phyloP scores from a whole-genome alignment of 2,113 vertebrate species.

The Rhizomys pruinosus region DNA sequence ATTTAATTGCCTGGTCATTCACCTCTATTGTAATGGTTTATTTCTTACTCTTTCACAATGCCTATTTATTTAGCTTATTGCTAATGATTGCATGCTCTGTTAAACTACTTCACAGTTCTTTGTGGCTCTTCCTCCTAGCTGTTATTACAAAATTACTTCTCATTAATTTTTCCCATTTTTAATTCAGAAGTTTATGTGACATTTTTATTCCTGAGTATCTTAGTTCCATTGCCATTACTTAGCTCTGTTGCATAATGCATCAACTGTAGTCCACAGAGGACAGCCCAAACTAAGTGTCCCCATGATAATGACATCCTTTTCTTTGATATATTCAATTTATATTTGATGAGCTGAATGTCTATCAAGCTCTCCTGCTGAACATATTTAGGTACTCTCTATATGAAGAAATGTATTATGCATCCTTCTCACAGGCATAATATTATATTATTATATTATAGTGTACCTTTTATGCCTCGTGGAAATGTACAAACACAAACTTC shows the following conservation, averaged over 20 bases:
- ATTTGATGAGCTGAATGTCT: background rate
- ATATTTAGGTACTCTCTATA: background rate
- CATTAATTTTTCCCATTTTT: background rate
- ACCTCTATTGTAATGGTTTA: background rate
- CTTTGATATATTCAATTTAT: background rate
- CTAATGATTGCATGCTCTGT: background rate
- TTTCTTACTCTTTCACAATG: background rate
- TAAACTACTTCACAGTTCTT: background rate
- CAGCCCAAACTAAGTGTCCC: background rate
- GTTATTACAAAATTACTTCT: background rate
- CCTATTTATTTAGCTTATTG: background rate
- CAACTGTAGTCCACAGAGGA: background rate
- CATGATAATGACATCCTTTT: background rate
- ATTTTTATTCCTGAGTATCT: background rate
- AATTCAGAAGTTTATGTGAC: background rate
- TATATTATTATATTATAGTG: no score
- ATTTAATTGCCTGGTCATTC: background rate
- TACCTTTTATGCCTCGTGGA: background rate
- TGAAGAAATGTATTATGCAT: background rate
- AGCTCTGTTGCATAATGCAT: background rate
- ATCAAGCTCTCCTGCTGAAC: background rate
- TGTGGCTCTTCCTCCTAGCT: background rate
- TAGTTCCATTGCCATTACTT: background rate
- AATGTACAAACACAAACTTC: background rate
- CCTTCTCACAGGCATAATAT: background rate